Evolutionary conservation across 2,113 vertebrate species (phyloP).

Genomic region (Upupa epops): DNA sequence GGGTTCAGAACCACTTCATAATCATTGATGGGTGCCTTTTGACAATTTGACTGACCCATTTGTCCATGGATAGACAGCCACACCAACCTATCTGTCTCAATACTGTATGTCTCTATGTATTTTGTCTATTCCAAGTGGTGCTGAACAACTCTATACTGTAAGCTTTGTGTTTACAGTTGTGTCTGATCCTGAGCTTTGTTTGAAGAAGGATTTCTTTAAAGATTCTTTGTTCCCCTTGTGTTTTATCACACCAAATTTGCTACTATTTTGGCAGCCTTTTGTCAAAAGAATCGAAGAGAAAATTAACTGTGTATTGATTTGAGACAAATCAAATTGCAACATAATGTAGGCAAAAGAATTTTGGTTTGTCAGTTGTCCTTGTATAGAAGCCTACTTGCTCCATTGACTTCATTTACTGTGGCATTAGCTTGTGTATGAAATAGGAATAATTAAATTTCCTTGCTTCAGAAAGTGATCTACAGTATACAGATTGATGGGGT

Average conservation of each 20-base stretch:
- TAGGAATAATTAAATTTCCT: background rate
- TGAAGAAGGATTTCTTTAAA: background rate
- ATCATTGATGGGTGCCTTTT: background rate
- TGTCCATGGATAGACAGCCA: background rate
- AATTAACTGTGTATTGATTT: background rate
- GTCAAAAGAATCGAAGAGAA: background rate
- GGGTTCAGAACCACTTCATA: background rate
- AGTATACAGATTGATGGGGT: background rate
- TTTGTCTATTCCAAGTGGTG: background rate
- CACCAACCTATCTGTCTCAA: background rate
- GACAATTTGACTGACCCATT: background rate
- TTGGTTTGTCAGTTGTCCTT: background rate
- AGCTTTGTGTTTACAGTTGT: background rate
- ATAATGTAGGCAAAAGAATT: background rate
- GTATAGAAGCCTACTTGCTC: background rate
- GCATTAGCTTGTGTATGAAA: constrained; percentile 5
- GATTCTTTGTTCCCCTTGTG: background rate
- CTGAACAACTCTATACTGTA: background rate
- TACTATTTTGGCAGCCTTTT: background rate
- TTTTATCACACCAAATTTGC: background rate
- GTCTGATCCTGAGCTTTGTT: background rate
- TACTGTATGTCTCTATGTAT: background rate
- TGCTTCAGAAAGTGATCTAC: background rate
- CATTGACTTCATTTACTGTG: background rate
- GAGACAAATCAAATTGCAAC: background rate